These are phyloP conservation scores for Sisyra nigra DNA, from an alignment of 2,888 invertebrate genomes.

Conservation along the genomic window DNA sequence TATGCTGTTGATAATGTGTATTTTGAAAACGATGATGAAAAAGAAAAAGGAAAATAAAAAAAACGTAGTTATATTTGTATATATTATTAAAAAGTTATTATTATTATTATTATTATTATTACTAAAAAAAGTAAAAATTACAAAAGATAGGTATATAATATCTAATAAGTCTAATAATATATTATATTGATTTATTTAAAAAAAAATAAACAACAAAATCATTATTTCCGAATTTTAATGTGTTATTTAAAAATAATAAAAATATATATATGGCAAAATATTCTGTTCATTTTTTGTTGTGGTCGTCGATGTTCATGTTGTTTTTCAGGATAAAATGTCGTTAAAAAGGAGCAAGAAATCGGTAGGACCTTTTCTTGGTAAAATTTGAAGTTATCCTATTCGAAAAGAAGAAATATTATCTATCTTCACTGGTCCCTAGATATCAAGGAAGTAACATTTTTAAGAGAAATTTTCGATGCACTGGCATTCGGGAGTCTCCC, in stretches of 20 bases:
- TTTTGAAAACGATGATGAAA: conserved; percentile 5
- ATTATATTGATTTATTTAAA: conserved; percentile 8
- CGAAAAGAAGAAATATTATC: too few species aligned
- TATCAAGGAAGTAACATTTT: too few species aligned
- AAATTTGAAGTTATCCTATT: too few species aligned
- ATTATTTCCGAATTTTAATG: conserved; percentile 29
- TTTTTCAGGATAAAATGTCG: too few species aligned
- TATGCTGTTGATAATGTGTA: conserved; percentile 22
- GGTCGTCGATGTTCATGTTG: too few species aligned
- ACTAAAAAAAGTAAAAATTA: conserved; percentile 3
- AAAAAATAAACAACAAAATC: conserved; percentile 5
- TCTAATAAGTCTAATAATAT: conserved; percentile 4
- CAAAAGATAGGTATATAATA: conserved; percentile 8
- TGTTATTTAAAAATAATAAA: conserved; percentile 29
- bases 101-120: not conserved
- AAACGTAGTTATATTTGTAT: conserved; percentile 3
- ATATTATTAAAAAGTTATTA: conserved; percentile 7
- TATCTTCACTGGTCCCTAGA: too few species aligned
- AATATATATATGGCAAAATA: conserved; percentile 8
- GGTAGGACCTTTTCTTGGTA: too few species aligned
- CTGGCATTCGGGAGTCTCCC: too few species aligned
- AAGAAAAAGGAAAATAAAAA: conserved; percentile 1
- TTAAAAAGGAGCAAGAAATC: too few species aligned
- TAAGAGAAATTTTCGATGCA: too few species aligned
- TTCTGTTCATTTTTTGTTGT: too few species aligned